These are phyloP conservation scores for Tigriopus japonicus DNA, from an alignment of 1,140 invertebrate species.

Conservation along the genomic window DNA sequence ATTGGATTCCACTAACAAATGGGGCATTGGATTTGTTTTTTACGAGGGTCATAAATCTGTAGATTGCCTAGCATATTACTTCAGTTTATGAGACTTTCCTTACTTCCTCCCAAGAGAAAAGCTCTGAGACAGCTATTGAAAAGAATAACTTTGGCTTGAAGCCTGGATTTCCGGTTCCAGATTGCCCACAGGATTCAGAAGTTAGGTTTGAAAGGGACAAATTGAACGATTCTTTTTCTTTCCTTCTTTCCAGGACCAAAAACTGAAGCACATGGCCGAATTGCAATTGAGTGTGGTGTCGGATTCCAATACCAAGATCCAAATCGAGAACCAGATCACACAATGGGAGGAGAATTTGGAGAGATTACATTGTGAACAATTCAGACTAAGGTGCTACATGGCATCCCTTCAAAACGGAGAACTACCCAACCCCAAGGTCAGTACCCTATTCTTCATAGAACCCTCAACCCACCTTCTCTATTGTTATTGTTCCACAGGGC, in stretches of 20 bases:
- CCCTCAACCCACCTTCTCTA: background rate
- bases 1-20: no score
- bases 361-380: slow-evolving; percentile 87
- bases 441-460: background rate
- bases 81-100: no score
- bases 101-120: no score
- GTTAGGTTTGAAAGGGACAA: no score
- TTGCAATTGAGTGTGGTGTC: slow-evolving; percentile 82
- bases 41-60: no score
- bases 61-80: no score
- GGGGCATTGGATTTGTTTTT: no score
- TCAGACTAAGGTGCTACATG: slow-evolving; percentile 86
- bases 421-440: slow-evolving; percentile 90
- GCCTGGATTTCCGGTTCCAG: background rate
- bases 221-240: background rate
- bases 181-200: background rate
- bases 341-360: slow-evolving; percentile 95
- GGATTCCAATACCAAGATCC: slow-evolving; percentile 69
- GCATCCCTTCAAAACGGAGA: slow-evolving; percentile 86
- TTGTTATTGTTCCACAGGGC: slow-evolving; percentile 41
- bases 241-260: slow-evolving; percentile 52
- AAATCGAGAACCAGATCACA: slow-evolving; percentile 75
- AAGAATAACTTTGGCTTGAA: no score
- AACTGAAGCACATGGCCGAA: slow-evolving; percentile 93
- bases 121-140: no score